Base-by-base conservation (phyloP, 2,888 invertebrate genomes). In the Neria commutata region DNA sequence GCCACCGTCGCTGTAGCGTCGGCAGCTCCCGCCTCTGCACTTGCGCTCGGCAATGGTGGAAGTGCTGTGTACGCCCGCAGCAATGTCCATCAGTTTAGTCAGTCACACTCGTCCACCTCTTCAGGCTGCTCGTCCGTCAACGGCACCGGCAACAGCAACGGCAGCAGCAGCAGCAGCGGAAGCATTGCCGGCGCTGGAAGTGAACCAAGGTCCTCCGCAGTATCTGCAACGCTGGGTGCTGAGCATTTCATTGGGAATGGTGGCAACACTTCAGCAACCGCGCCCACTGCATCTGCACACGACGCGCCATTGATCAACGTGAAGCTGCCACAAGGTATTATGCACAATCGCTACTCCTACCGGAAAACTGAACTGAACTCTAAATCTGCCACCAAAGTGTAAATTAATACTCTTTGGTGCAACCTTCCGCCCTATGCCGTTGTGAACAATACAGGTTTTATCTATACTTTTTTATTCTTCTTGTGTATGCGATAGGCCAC, bases 81-180 rank as follows among this genome's bases (percentile, higher is more conserved):
- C 74, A 73, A 70, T 73, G 71, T 75, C 74, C 78, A 78, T 73
- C 74, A 74, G 70, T 78, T 76, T 64, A 69, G 74, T 75, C 76
- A 65, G 62, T 65, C 67, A 56, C 67, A 64, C 54, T 63, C 67
- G 56, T 65, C 68, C 56, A 66, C 69, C 56, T 64, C 64, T 26
- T 69, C 69, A 61, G 69, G 67, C 54, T 69, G 67, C 62, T 69
- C 69, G 63, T 66, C 67, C 64, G 56, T 66, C 68, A 42, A 64
- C 69, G 52, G 59, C 75, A 68, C 71, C 64, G 61, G 67, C 63
- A 64, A 61, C 58, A 58, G 63, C 25, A 63, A 58, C 47, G 71
- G 73, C 66, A 71, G 68, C 64, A 68, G 74, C 62, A 65, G 69
- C 57, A 67, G 71, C 61, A 73, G 77, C 64, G 75, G 75, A 58